Conservation (phyloP, 2,888 invertebrate genomes). For the Drosophila nr. perissopoda region DNA sequence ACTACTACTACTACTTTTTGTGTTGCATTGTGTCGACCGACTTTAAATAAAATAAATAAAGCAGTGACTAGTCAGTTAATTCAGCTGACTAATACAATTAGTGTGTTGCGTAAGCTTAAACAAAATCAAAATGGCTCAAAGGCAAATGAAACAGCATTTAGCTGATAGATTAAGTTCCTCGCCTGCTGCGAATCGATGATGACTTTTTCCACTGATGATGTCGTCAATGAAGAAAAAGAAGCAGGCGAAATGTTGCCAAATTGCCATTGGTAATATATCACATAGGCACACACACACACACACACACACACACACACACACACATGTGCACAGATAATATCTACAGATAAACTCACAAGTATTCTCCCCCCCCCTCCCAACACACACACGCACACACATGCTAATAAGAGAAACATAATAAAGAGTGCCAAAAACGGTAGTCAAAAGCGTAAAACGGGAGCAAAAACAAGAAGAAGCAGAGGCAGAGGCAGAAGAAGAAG, state of each 20-base stretch:
- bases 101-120: not conserved
- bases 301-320: not conserved
- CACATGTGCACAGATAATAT: conserved; percentile 2
- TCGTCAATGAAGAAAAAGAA: conserved; percentile 3
- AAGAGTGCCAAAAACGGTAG: conserved; percentile 46
- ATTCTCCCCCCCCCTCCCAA: no score
- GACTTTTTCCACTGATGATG: conserved; percentile 20
- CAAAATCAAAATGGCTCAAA: not conserved
- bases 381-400: not conserved
- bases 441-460: conserved; percentile 34
- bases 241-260: conserved; percentile 37
- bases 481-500: not conserved
- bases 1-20: no score
- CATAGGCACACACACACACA: not conserved
- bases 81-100: not conserved
- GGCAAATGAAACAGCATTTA: not conserved
- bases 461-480: conserved; percentile 4
- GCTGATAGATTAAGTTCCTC: not conserved
- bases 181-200: conserved; percentile 36
- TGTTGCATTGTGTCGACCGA: not conserved
- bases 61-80: not conserved
- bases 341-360: not conserved
- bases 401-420: conserved; percentile 38
- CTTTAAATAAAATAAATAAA: no score
- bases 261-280: conserved; percentile 49